These are phyloP conservation scores for Nannoperca obscura DNA, from an alignment of 2,797 vertebrate genomes.

Conservation along the genomic window DNA sequence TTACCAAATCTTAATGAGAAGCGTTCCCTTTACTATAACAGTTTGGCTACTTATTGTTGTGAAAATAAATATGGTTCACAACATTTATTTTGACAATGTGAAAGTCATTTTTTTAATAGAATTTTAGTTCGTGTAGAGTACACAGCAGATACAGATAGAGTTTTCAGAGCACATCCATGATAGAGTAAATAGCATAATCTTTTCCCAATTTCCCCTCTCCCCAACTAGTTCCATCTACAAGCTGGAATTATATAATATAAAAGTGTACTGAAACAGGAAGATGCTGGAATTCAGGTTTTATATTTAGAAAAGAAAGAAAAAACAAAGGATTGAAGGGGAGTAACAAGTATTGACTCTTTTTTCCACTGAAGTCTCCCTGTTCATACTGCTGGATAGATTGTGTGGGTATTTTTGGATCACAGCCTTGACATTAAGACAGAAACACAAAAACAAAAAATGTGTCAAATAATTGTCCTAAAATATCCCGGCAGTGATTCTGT, in stretches of 20 bases:
- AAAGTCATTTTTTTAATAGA: not conserved
- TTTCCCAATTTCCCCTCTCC: no score
- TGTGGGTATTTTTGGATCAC: slow-evolving; percentile 22
- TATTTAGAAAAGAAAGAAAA: no score
- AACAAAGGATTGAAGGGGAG: no score
- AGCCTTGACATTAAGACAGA: slow-evolving; percentile 22
- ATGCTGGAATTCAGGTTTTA: no score
- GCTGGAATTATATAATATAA: no score
- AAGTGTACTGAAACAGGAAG: no score
- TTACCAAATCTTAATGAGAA: slow-evolving; percentile 45
- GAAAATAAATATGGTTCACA: not conserved
- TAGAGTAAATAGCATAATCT: no score
- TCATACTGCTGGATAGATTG: slow-evolving; percentile 1
- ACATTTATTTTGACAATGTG: not conserved
- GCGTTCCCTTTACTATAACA: not conserved
- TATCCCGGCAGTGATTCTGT: slow-evolving; percentile 31
- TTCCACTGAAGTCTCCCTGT: not conserved
- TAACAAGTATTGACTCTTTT: slow-evolving; percentile 19
- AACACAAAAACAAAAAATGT: not conserved
- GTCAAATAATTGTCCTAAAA: slow-evolving; percentile 33
- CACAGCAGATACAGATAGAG: no score
- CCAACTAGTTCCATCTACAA: no score
- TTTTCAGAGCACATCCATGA: no score
- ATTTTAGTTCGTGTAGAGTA: no score
- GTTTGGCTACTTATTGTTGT: not conserved